phyloP scores from a whole-genome alignment of 2,797 vertebrate genomes.

The Crenichthys baileyi region DNA sequence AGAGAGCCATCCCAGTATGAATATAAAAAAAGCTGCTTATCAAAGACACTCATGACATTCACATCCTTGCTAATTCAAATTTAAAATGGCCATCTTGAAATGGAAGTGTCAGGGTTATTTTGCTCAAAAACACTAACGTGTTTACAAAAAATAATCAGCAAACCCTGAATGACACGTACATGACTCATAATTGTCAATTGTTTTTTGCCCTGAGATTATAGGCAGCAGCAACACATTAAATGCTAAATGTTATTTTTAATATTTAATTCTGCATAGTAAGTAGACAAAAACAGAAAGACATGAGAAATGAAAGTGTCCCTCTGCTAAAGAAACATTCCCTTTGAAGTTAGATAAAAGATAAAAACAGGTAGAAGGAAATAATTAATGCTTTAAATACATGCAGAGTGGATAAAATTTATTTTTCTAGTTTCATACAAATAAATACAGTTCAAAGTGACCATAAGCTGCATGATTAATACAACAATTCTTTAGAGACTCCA shows the following conservation, averaged over 20 bases:
- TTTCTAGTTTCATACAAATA: neutral
- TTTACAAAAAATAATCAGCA: constrained; percentile 20
- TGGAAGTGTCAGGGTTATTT: neutral
- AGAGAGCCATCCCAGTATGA: neutral
- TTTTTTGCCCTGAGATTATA: constrained; percentile 13
- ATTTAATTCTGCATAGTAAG: neutral
- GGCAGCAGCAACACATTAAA: constrained; percentile 25
- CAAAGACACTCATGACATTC: neutral
- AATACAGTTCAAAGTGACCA: constrained; percentile 2
- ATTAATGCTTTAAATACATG: neutral
- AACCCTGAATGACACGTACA: constrained; percentile 22
- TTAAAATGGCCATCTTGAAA: neutral
- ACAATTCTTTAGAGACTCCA: neutral
- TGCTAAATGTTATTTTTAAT: constrained; percentile 23
- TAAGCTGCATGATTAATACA: constrained; percentile 4
- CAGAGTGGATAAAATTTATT: neutral
- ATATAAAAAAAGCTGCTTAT: neutral
- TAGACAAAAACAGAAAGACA: neutral
- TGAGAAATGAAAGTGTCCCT: neutral
- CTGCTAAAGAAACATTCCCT: constrained; percentile 1
- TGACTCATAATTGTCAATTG: neutral
- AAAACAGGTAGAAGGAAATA: neutral
- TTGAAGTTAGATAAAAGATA: neutral
- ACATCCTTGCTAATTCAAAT: neutral
- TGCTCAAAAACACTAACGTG: neutral